Evolutionary conservation across 2,113 vertebrate genomes (phyloP), one percentile per base, ranked within the genome.

Genomic region (Castor canadensis): DNA sequence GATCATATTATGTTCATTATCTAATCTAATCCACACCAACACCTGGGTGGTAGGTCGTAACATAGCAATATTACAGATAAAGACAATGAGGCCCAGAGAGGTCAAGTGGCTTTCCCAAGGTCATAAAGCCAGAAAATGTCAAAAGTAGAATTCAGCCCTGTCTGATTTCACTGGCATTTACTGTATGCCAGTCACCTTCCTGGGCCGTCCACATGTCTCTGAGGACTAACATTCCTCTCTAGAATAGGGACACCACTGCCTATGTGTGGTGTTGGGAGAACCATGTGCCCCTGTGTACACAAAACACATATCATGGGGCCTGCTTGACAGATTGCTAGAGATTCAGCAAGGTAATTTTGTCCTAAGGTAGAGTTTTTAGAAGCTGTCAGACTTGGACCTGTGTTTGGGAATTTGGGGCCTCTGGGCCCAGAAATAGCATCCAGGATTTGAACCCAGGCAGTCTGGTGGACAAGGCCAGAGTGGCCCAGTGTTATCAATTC

Each of bases 361-460:
- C 54, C 11, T 22, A 62, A 52, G 32, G 79, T 38, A 20, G 0
- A 2, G 13, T 62, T 87, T 71, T 87, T 71, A 62, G 84, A 94
- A 62, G 71, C 11, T 56, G 12, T 85, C 28, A n/a, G 58, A 1
- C 16, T 26, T 52, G 22, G 67, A 45, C 47, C 40, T 88, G 28
- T 52, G 17, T 58, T 92, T 87, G 3, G 85, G 49, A 28, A 72
- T 72, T 89, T 84, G 56, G 22, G 38, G 80, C 19, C 62, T 81
- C 43, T 0, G 43, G 54, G 17, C 47, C 69, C 47, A 87, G 64
- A 94, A 77, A 56, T 30, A 64, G 43, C 86, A 52, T 43, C 13
- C 0, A 0, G 66, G 96, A 89, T 96, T 96, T 94, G 96, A 97
- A 97, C 96, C 89, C 56, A 24, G 81, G 80, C 71, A 26, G 47